Conservation (phyloP, 2,113 vertebrate genomes). For the Sinosuthora webbiana region DNA sequence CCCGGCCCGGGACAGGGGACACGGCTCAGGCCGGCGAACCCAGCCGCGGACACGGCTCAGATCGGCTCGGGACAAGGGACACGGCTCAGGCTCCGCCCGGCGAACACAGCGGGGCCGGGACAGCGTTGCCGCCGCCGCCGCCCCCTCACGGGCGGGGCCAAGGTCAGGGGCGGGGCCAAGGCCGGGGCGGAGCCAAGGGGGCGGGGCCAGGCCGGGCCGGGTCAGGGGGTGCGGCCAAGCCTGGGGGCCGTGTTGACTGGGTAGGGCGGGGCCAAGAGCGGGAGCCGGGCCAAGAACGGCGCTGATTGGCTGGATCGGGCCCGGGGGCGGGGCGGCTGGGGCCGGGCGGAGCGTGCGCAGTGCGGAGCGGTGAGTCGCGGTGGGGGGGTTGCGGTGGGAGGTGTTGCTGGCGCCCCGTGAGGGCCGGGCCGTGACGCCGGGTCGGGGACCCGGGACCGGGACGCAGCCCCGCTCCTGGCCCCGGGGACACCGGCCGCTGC, state of each 20-base stretch:
- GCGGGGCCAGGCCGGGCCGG: too few species aligned
- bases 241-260: too few species aligned
- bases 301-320: background rate
- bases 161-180: too few species aligned
- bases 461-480: rapidly evolving
- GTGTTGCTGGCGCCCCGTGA: rapidly evolving
- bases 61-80: background rate
- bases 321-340: too few species aligned
- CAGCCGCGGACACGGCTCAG: background rate
- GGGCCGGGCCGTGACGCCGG: rapidly evolving
- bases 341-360: background rate
- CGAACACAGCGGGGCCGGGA: too few species aligned
- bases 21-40: background rate
- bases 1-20: too few species aligned
- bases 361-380: background rate
- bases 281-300: background rate
- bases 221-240: background rate
- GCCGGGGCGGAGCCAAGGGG: too few species aligned
- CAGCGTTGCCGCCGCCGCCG: too few species aligned
- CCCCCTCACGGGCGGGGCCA: background rate
- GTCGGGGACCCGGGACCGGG: rapidly evolving
- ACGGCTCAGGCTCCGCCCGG: background rate
- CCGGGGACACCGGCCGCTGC: rapidly evolving
- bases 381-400: background rate
- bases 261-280: background rate